These are phyloP conservation scores for Drosophila multiciliata DNA, from an alignment of 2,888 invertebrate genomes.

Conservation along the genomic window DNA sequence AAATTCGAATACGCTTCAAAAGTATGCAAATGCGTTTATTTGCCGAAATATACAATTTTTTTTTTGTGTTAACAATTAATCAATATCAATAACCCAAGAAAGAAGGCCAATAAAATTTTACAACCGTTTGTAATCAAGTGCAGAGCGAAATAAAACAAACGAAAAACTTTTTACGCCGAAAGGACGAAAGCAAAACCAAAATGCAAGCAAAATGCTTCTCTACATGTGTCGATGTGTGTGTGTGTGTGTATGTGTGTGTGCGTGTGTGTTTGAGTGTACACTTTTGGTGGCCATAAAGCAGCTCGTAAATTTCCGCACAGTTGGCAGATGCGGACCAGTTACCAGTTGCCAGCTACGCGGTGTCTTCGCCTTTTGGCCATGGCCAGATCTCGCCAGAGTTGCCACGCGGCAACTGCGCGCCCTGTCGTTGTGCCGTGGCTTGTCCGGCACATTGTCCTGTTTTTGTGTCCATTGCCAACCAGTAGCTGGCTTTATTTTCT, in stretches of 20 bases:
- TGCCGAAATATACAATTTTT: conserved; percentile 29
- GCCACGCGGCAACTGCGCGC: conserved; percentile 28
- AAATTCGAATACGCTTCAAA: background rate
- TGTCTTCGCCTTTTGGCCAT: conserved; percentile 47
- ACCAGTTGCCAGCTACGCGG: conserved; percentile 30
- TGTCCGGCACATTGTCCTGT: conserved; percentile 27
- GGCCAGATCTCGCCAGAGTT: conserved; percentile 44
- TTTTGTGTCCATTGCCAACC: conserved; percentile 43
- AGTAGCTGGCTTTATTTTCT: conserved; percentile 26
- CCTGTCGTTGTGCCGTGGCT: conserved; percentile 10
- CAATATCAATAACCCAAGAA: conserved; percentile 52
- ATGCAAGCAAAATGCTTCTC: conserved; percentile 8
- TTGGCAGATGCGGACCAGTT: conserved; percentile 39
- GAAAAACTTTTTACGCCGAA: conserved; percentile 33
- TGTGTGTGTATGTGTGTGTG: conserved; percentile 2
- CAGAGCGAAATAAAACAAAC: conserved; percentile 21
- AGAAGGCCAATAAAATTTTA: conserved; percentile 55
- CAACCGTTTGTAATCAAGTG: conserved; percentile 53
- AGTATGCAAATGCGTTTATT: conserved; percentile 8
- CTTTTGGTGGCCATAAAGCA: conserved; percentile 65
- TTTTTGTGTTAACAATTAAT: conserved; percentile 49
- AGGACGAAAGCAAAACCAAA: conserved; percentile 35
- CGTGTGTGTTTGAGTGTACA: conserved; percentile 18
- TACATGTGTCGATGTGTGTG: background rate
- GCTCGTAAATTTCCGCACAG: conserved; percentile 72